Percentiles rank a stretch among this genome's conserved stretches.
Evolutionary conservation across 2,888 invertebrate genomes (phyloP).

Genomic region (Beris chalybata): DNA sequence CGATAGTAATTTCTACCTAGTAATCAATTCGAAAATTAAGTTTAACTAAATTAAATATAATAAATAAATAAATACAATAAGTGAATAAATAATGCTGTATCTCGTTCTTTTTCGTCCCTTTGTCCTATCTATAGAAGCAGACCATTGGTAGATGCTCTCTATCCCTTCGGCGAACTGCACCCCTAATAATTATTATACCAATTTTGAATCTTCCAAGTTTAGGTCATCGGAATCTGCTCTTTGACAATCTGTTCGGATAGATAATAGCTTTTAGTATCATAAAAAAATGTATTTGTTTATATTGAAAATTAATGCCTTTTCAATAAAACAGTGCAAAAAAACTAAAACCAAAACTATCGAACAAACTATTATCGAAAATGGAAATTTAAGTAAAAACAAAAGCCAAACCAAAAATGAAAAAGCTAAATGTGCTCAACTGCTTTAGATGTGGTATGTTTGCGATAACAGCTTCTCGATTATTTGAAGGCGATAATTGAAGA

Average conservation of each 20-base stretch:
- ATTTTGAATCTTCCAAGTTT: neutral
- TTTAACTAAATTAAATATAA: neutral
- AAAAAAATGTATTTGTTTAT: conserved; percentile 25
- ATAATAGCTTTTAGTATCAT: conserved; percentile 52
- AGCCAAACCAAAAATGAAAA: too few species aligned
- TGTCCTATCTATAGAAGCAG: neutral
- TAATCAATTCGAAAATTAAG: conserved; percentile 12
- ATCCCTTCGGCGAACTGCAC: too few species aligned
- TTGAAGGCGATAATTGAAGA: too few species aligned
- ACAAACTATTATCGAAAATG: too few species aligned
- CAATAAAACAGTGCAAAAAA: conserved; percentile 2
- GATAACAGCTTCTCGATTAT: too few species aligned
- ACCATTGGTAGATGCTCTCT: too few species aligned
- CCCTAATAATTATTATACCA: too few species aligned
- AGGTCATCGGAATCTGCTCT: conserved; percentile 39
- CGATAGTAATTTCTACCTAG: conserved; percentile 26
- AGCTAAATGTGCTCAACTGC: too few species aligned
- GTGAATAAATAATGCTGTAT: neutral
- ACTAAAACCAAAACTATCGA: too few species aligned
- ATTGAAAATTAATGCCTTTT: conserved; percentile 24
- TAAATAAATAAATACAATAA: neutral
- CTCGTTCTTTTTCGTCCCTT: neutral
- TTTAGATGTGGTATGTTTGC: too few species aligned
- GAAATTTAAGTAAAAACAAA: too few species aligned
- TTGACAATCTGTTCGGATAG: conserved; percentile 57